Conservation (phyloP, 2,113 vertebrate species). For the Phalacrocorax carbo region DNA sequence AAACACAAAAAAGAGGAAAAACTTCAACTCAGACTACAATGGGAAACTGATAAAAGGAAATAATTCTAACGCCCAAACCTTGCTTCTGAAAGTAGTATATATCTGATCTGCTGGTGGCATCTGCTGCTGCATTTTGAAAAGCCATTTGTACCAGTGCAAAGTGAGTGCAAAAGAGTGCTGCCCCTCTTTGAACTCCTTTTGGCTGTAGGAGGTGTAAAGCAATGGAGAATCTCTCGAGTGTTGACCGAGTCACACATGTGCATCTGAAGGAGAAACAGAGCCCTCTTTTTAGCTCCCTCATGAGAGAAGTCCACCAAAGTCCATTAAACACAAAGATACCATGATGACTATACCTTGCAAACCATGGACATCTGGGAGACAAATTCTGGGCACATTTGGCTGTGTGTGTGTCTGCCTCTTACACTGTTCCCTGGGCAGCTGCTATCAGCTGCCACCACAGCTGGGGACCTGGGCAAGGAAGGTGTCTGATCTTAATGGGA, state of each 20-base stretch:
- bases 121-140: not conserved
- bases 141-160: not conserved
- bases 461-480: not conserved
- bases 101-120: not conserved
- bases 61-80: not conserved
- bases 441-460: not conserved
- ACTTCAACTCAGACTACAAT: not conserved
- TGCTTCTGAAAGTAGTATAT: not conserved
- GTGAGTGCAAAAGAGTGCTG: not conserved
- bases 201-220: conserved; percentile 20
- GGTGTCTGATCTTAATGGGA: not conserved
- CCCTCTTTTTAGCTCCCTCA: not conserved
- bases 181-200: not conserved
- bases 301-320: not conserved
- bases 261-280: not conserved
- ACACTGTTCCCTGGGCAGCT: not conserved
- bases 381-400: not conserved
- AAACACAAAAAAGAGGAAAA: not conserved
- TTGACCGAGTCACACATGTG: not conserved
- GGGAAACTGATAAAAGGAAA: not conserved
- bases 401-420: not conserved
- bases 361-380: not conserved
- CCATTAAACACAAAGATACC: not conserved
- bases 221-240: conserved; percentile 19
- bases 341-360: not conserved